Percentiles rank a stretch among this genome's conserved stretches.
Evolutionary conservation across 2,113 vertebrate species (phyloP).

Genomic region (Sterrhoptilus dennistouni): DNA sequence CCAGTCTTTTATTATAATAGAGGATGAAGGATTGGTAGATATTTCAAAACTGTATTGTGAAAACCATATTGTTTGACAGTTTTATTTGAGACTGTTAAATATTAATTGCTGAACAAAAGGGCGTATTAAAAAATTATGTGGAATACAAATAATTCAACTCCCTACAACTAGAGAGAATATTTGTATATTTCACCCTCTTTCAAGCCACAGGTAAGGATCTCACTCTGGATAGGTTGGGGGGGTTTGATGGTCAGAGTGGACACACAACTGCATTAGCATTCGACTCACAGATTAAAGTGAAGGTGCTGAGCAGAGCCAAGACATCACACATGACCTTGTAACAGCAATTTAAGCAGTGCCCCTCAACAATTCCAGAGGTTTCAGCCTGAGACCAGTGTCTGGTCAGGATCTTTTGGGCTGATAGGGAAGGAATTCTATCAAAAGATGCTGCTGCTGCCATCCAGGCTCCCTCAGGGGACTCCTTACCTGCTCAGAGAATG

Average conservation of each 20-base stretch:
- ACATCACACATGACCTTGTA: background rate
- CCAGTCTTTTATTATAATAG: conserved; percentile 43
- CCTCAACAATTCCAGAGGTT: background rate
- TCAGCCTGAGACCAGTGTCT: background rate
- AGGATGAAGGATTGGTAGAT: conserved; percentile 68
- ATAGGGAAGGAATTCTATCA: background rate
- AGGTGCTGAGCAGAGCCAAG: background rate
- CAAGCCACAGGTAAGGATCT: background rate
- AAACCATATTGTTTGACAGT: conserved; percentile 70
- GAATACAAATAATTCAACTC: conserved; percentile 74
- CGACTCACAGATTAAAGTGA: background rate
- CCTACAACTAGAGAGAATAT: conserved; percentile 49
- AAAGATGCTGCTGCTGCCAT: background rate
- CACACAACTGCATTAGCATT: background rate
- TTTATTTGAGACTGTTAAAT: conserved; percentile 77
- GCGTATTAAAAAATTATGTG: conserved; percentile 69
- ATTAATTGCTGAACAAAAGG: conserved; percentile 77
- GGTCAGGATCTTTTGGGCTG: background rate
- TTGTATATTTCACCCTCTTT: conserved; percentile 51
- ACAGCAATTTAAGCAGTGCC: background rate
- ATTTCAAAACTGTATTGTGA: conserved; percentile 66
- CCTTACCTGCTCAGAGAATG: fast-evolving
- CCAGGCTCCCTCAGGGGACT: background rate
- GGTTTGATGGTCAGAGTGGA: background rate
- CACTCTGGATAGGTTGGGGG: background rate